phyloP scores from a whole-genome alignment of 2,113 vertebrate species.

The Chrysochloris asiatica region DNA sequence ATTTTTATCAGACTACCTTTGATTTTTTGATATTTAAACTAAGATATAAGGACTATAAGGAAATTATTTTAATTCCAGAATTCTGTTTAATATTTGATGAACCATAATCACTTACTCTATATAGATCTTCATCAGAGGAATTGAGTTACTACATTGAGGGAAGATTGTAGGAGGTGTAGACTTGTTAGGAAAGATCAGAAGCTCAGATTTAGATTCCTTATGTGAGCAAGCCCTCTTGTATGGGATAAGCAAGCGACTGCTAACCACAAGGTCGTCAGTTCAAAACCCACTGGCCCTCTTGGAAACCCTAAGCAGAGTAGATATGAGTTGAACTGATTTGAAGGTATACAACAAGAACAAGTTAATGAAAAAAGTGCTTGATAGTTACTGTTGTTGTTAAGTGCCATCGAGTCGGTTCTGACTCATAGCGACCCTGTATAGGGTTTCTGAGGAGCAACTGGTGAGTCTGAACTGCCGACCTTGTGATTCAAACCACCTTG shows the following conservation, averaged over 20 bases:
- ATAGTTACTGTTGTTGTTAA: neutral
- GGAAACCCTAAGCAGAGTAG: too few relatives aligned
- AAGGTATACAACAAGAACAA: too few relatives aligned
- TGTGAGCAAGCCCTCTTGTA: too few relatives aligned
- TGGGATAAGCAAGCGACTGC: too few relatives aligned
- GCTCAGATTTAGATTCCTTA: neutral
- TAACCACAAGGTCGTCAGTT: too few relatives aligned
- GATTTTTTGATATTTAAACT: neutral
- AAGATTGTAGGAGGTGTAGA: neutral
- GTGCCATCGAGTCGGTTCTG: too few relatives aligned
- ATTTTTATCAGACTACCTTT: neutral
- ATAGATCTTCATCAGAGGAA: neutral
- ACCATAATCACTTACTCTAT: neutral
- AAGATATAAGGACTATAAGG: neutral
- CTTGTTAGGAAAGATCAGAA: neutral
- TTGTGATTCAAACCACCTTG: too few relatives aligned
- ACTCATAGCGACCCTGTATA: too few relatives aligned
- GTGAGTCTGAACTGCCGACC: too few relatives aligned
- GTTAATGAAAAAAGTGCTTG: neutral
- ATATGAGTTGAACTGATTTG: too few relatives aligned
- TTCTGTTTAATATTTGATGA: neutral
- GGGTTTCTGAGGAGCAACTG: too few relatives aligned
- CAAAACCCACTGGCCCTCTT: too few relatives aligned
- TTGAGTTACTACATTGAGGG: neutral
- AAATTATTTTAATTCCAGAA: neutral